Evolutionary conservation across 2,797 vertebrate genomes (phyloP).

Genomic region (Catamblyrhynchus diadema): DNA sequence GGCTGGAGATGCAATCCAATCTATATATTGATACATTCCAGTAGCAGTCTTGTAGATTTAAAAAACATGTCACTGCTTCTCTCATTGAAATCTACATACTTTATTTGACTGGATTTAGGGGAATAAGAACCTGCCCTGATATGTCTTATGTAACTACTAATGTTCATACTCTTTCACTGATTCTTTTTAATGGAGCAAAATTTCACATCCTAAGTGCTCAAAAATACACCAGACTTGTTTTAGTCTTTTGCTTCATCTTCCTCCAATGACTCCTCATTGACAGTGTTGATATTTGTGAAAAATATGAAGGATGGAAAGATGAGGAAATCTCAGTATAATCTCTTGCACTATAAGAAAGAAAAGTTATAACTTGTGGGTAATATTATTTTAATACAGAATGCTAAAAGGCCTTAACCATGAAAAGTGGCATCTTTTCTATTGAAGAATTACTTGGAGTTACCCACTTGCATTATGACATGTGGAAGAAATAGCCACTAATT

Average conservation of each 20-base stretch:
- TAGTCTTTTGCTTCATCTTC: not conserved
- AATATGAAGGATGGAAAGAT: not conserved
- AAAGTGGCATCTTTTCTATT: not conserved
- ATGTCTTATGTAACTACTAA: not conserved
- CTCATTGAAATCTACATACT: not conserved
- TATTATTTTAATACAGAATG: not conserved
- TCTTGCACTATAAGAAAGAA: not conserved
- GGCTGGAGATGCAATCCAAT: not conserved
- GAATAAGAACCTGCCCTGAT: not conserved
- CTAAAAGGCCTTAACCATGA: not conserved
- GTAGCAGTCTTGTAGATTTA: not conserved
- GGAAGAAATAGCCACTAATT: not conserved
- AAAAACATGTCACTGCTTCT: not conserved
- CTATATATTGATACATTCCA: not conserved
- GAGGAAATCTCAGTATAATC: not conserved
- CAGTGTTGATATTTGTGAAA: not conserved
- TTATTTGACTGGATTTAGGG: not conserved
- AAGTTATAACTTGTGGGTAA: not conserved
- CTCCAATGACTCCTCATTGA: not conserved
- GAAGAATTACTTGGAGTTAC: not conserved
- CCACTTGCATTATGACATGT: not conserved
- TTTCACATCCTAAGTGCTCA: not conserved
- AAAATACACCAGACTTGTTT: not conserved
- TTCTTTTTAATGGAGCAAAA: not conserved
- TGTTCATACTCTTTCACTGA: not conserved